These are phyloP conservation scores for Spialia ferax DNA, from an alignment of 2,888 invertebrate species.

Conservation along the genomic window DNA sequence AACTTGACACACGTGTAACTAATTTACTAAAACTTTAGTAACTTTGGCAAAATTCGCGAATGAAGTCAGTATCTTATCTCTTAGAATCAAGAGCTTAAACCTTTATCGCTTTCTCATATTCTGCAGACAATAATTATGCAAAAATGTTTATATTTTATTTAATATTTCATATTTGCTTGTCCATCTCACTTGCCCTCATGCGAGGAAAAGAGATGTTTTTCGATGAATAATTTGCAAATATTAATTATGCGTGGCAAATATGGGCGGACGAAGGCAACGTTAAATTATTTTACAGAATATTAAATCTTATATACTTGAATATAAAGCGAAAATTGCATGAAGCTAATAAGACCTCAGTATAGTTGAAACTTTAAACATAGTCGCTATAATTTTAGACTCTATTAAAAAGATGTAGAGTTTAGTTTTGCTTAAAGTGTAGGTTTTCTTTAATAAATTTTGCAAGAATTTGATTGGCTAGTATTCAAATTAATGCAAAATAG, in stretches of 20 bases:
- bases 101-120: background rate
- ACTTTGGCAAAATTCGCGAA: background rate
- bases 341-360: background rate
- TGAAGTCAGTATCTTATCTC: background rate
- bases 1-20: constrained; percentile 22
- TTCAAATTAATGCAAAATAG: constrained; percentile 24
- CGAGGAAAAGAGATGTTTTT: background rate
- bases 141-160: background rate
- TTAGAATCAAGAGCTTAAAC: background rate
- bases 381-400: constrained; percentile 1
- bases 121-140: background rate
- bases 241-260: background rate
- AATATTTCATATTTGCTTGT: background rate
- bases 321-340: constrained; percentile 2
- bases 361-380: constrained; percentile 2
- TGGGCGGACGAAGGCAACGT: constrained; percentile 1
- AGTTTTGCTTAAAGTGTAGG: background rate
- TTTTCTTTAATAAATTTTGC: background rate
- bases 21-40: constrained; percentile 1
- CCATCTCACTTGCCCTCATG: background rate
- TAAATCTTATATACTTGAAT: background rate
- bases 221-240: background rate
- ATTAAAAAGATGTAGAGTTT: background rate
- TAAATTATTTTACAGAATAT: background rate
- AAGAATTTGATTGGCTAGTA: constrained; percentile 4